Percentiles rank a stretch among this genome's conserved stretches.
phyloP scores from a whole-genome alignment of 2,888 invertebrate genomes.

The Rhagium mordax region DNA sequence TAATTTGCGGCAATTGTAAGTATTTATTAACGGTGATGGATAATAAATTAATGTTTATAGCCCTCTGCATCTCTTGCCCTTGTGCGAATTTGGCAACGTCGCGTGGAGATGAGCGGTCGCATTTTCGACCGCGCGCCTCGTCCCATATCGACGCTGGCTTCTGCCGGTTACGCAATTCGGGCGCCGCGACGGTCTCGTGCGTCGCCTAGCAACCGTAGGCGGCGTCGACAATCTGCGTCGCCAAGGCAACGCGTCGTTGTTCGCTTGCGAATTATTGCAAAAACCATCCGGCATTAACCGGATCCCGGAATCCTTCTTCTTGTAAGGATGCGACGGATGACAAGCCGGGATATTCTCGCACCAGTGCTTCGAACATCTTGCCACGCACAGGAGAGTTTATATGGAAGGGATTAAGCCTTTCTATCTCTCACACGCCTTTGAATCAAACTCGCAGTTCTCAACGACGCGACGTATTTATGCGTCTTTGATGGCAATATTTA shows the following conservation, averaged over 20 bases:
- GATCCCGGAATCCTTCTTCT: conserved; percentile 31
- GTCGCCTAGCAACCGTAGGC: conserved; percentile 62
- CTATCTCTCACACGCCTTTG: not conserved
- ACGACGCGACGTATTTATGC: not conserved
- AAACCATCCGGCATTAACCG: conserved; percentile 38
- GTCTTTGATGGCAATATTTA: not conserved
- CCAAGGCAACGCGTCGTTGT: conserved; percentile 62
- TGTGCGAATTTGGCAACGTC: conserved; percentile 12
- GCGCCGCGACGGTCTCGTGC: conserved; percentile 65
- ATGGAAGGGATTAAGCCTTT: conserved; percentile 8
- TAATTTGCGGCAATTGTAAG: too few relatives aligned
- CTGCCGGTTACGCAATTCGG: conserved; percentile 65
- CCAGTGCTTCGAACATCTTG: conserved; percentile 28
- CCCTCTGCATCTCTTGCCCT: too few relatives aligned
- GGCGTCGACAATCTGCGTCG: conserved; percentile 64
- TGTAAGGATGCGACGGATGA: conserved; percentile 24
- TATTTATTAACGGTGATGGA: too few relatives aligned
- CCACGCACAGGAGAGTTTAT: not conserved
- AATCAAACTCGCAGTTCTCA: not conserved
- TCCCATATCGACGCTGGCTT: conserved; percentile 67
- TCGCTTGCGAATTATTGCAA: conserved; percentile 40
- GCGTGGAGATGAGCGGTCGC: conserved; percentile 31
- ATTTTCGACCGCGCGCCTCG: conserved; percentile 36
- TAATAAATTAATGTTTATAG: too few relatives aligned
- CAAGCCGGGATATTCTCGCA: conserved; percentile 31